Evolutionary conservation across 2,113 vertebrate genomes (phyloP), one percentile per base, ranked within the genome.

Genomic region (Oreotragus oreotragus): DNA sequence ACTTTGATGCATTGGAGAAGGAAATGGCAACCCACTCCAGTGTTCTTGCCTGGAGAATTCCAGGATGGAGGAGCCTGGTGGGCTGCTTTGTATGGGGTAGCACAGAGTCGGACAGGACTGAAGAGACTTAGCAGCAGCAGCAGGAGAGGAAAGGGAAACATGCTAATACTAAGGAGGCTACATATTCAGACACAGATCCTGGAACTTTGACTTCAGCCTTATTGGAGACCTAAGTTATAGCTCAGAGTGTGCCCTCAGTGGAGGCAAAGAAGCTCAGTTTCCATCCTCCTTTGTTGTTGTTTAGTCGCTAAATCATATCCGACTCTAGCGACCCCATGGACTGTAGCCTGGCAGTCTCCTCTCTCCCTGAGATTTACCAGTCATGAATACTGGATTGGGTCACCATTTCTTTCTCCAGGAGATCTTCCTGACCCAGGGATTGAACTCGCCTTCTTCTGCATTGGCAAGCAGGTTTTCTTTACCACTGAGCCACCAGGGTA

Each of bases 241-340:
- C 3, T 90, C 25, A 43, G 17, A 88, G 28, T 51, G 6, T 92
- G 30, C 58, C 3, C 66, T 28, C 23, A 45, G 33, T 19, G 15
- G 10, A 53, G 5, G 70, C 70, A 73, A 73, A n/a, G 21, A 73
- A 27, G 70, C 36, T 25, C 70, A 73, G 12, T 43, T 73, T 73
- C 70, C 12, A 73, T 27, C 36, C 36, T 43, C 36, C 11, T 73
- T 43, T 73, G 36, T 43, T 70, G n/a, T 70, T 73, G 5, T 73
- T 39, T 39, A 23, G 36, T 73, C 0, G 0, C 11, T 73, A 73
- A 73, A 43, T 73, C 3, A 1, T 43, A 25, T 73, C 70, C 0
- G 0, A 43, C 70, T 73, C 36, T 73, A 39, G 36, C 0, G 0
- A 73, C 36, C 36, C 21, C 36, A 25, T 43, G 36, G 21, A 43